Evolutionary conservation across 2,113 vertebrate genomes (phyloP).

Genomic region (Sander lucioperca): DNA sequence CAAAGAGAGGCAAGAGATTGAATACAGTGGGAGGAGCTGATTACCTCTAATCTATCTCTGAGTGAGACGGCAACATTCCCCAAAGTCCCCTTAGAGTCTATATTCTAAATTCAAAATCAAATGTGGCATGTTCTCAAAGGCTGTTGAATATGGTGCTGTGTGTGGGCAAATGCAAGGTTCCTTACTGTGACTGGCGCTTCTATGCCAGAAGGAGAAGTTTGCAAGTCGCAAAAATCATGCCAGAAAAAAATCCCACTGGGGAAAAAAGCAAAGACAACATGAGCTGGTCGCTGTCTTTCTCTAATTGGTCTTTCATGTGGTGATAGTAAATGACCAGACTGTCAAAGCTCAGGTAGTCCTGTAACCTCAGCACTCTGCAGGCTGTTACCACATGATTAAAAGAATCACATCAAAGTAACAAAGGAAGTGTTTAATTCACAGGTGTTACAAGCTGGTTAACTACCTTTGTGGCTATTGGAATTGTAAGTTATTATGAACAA

Average conservation of each 20-base stretch:
- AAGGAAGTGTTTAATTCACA: not conserved
- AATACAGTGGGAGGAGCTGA: conserved; percentile 63
- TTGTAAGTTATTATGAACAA: not conserved
- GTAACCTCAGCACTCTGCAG: not conserved
- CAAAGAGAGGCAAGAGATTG: conserved; percentile 55
- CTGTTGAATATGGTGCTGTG: not conserved
- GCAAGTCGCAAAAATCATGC: not conserved
- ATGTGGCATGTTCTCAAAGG: conserved; percentile 45
- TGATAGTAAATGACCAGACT: not conserved
- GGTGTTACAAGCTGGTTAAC: not conserved
- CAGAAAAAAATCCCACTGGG: not conserved
- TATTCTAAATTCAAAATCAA: conserved; percentile 40
- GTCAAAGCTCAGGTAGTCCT: not conserved
- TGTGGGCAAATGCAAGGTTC: conserved; percentile 22
- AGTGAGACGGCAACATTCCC: conserved; percentile 38
- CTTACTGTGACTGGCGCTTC: conserved; percentile 5
- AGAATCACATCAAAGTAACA: not conserved
- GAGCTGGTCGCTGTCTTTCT: not conserved
- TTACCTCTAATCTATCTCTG: conserved; percentile 67
- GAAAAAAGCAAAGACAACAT: conserved; percentile 19
- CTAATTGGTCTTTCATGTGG: not conserved
- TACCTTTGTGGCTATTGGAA: not conserved
- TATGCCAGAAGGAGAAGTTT: conserved; percentile 18
- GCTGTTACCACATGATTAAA: not conserved
- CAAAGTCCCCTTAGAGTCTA: conserved; percentile 32